These are phyloP conservation scores for Gnatocerus cornutus DNA, from an alignment of 2,888 invertebrate species.

Conservation along the genomic window DNA sequence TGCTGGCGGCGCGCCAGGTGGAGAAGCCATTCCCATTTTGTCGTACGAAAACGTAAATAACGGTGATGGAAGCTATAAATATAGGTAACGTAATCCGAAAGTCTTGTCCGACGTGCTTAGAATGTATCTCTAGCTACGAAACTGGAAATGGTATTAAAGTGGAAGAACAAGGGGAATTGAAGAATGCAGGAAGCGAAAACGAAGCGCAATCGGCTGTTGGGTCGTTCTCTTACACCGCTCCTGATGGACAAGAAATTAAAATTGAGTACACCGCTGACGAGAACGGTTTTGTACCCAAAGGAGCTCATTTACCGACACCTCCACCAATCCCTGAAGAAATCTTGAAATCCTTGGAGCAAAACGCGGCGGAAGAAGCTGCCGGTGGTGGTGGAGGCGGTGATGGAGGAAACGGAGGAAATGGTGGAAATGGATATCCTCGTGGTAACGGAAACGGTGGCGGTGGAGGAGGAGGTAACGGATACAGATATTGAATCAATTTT, in stretches of 20 bases:
- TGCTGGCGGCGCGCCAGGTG: slow-evolving; percentile 58
- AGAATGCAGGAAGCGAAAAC: slow-evolving; percentile 75
- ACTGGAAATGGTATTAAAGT: slow-evolving; percentile 78
- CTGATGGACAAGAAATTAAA: slow-evolving; percentile 77
- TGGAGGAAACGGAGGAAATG: slow-evolving; percentile 50
- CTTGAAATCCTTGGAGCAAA: slow-evolving; percentile 73
- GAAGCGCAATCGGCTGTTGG: slow-evolving; percentile 75
- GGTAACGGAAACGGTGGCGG: slow-evolving; percentile 57
- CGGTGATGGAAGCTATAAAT: slow-evolving; percentile 75
- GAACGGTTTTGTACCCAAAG: slow-evolving; percentile 78
- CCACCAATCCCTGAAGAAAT: slow-evolving; percentile 80
- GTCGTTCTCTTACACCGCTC: slow-evolving; percentile 78
- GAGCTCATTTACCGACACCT: slow-evolving; percentile 76
- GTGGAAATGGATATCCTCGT: slow-evolving; percentile 53
- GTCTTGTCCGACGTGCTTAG: too few relatives aligned
- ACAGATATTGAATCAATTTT: slow-evolving; percentile 37
- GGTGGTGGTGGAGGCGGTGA: slow-evolving; percentile 56
- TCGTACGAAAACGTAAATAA: slow-evolving; percentile 76
- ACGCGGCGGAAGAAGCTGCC: slow-evolving; percentile 71
- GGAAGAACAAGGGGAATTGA: slow-evolving; percentile 76
- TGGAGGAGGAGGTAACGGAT: slow-evolving; percentile 56
- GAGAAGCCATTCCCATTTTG: slow-evolving; percentile 73
- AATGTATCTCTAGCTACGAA: slow-evolving; percentile 72
- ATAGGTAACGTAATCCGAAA: not conserved
- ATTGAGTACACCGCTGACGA: slow-evolving; percentile 79